Percentiles rank a stretch among this genome's conserved stretches.
Evolutionary conservation across 2,888 invertebrate genomes (phyloP).

Genomic region (Lasioglossum morio): DNA sequence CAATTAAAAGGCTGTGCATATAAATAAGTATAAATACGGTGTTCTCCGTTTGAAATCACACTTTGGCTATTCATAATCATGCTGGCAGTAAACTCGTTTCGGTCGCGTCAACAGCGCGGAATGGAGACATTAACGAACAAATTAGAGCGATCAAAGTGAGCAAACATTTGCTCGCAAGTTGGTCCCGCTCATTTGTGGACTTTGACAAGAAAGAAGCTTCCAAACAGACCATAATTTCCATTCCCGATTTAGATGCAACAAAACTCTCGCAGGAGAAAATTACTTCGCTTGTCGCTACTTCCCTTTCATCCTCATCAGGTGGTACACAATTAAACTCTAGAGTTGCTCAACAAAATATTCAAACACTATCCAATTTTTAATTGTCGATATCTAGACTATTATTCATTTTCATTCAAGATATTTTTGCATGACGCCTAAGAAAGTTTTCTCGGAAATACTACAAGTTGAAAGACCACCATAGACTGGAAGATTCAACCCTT

Average conservation of each 20-base stretch:
- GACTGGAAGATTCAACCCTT: too few species aligned
- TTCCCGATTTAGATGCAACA: neutral
- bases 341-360: too few species aligned
- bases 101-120: neutral
- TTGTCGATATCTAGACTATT: too few species aligned
- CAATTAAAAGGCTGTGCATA: neutral
- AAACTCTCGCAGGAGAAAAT: neutral
- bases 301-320: too few species aligned
- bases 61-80: neutral
- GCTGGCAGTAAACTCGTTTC: neutral
- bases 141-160: neutral
- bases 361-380: neutral
- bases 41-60: neutral
- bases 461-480: too few species aligned
- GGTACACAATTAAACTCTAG: neutral
- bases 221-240: neutral
- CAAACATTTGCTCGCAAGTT: neutral
- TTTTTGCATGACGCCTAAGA: neutral
- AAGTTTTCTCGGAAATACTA: neutral
- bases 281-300: too few species aligned
- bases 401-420: neutral
- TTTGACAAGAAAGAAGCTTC: neutral
- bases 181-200: neutral
- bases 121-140: neutral
- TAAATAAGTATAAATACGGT: neutral